A percentile compares a stretch with the other conserved stretches of the same genome.
Conservation (phyloP, 2,888 invertebrate genomes). For the Drosophila robusta region DNA sequence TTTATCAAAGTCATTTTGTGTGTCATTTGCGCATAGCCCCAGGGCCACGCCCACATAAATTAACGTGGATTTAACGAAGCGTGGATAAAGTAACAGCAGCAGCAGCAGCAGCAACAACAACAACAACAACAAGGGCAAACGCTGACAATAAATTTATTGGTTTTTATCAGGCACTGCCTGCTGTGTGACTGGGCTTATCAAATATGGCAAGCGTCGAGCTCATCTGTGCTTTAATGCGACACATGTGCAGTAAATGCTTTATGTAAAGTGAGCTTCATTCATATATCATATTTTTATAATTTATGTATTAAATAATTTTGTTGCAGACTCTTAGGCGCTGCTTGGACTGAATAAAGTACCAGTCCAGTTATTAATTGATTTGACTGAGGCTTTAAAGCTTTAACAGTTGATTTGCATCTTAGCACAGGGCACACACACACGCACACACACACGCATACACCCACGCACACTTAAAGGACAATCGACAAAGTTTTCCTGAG, state of each 20-base stretch:
- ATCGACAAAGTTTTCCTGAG: slow-evolving; percentile 51
- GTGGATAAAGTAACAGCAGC: slow-evolving; percentile 28
- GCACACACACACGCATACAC: slow-evolving; percentile 6
- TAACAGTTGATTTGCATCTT: slow-evolving; percentile 32
- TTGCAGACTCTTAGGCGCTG: slow-evolving; percentile 61
- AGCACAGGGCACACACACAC: slow-evolving; percentile 12
- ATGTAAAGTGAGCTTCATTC: slow-evolving; percentile 56
- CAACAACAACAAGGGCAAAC: slow-evolving; percentile 19
- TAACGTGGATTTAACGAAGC: slow-evolving; percentile 73
- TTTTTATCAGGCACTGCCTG: slow-evolving; percentile 58
- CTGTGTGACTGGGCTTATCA: slow-evolving; percentile 53
- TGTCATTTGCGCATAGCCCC: slow-evolving; percentile 44
- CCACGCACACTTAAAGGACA: slow-evolving; percentile 13
- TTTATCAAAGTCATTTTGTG: slow-evolving; percentile 75
- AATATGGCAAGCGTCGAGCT: slow-evolving; percentile 38
- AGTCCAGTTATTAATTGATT: slow-evolving; percentile 69
- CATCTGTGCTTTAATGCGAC: slow-evolving; percentile 25
- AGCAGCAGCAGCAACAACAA: slow-evolving; percentile 5
- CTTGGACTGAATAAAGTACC: background rate
- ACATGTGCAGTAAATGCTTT: slow-evolving; percentile 40
- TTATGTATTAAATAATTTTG: slow-evolving; percentile 48
- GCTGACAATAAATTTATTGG: slow-evolving; percentile 73
- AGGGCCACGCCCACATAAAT: slow-evolving; percentile 65
- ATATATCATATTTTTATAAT: slow-evolving; percentile 26
- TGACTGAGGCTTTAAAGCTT: slow-evolving; percentile 59